Evolutionary conservation across 1,140 invertebrate genomes (phyloP), one percentile per base, ranked within the genome.

Genomic region (Micrasema minimum): DNA sequence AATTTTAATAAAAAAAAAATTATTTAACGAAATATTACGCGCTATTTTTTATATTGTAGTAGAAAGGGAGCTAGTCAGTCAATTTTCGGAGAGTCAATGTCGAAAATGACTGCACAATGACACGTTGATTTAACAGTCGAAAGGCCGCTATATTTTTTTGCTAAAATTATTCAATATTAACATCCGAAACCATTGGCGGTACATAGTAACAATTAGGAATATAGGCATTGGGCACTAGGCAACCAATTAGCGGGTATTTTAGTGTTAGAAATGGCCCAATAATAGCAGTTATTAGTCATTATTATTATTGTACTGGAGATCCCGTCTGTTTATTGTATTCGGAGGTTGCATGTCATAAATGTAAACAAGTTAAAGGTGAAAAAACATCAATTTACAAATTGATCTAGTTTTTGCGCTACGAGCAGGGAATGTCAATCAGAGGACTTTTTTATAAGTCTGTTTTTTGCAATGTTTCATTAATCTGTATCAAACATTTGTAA

Each of bases 301-400:
- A n/a, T n/a, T n/a, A n/a, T n/a, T n/a, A n/a, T n/a, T n/a, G 18
- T 50, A 50, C 2, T 5, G 50, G n/a, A 12, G n/a, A 14, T 55
- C 51, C 12, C 26, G n/a, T 7, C 53, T 9, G 48, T 23, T 37
- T 31, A n/a, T 11, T 9, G 10, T n/a, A 18, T 12, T 35, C 35
- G 3, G 57, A 20, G 6, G 20, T 68, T 45, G 68, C 72, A 43
- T 70, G 72, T 66, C 72, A 71, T 71, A 74, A 71, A 71, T 51
- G 51, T 46, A 74, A 74, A 74, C 64, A 67, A 64, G 68, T 9
- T 18, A 12, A 50, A 20, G 46, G 11, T 16, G 43, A 16, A 6
- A 16, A 14, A 45, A 22, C 20, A 51, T 57, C 14, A 57, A 37
- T 57, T 57, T 18, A 38, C 31, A 57, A 57, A 57, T 38, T 38